These are phyloP conservation scores for Habrosyne pyritoides DNA, from an alignment of 2,888 invertebrate genomes.

Conservation along the genomic window DNA sequence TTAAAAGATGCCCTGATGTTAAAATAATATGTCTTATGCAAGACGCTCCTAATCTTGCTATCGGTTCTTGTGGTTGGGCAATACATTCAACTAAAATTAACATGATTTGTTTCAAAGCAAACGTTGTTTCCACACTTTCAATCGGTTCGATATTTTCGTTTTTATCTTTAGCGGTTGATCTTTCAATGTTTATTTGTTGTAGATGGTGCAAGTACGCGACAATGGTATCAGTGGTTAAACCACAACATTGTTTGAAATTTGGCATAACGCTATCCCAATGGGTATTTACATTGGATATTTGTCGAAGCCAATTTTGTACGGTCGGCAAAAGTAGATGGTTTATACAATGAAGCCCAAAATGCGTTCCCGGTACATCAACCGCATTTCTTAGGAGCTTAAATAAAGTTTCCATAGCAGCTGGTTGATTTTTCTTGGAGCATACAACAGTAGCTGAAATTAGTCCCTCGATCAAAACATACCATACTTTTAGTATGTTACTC, in stretches of 20 bases:
- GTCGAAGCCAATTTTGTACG: constrained; percentile 96
- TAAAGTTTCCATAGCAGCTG: constrained; percentile 92
- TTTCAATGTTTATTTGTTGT: constrained; percentile 83
- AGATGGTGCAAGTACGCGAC: constrained; percentile 93
- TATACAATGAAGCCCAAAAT: constrained; percentile 95
- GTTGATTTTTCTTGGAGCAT: constrained; percentile 94
- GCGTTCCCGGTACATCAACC: constrained; percentile 91
- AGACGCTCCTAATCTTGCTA: constrained; percentile 95
- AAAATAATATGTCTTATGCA: constrained; percentile 94
- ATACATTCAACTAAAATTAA: constrained; percentile 95
- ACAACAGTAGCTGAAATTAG: constrained; percentile 91
- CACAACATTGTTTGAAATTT: constrained; percentile 97
- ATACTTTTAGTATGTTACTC: constrained; percentile 93
- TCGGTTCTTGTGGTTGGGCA: constrained; percentile 94
- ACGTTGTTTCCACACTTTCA: constrained; percentile 83
- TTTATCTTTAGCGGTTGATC: constrained; percentile 64
- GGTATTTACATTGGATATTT: constrained; percentile 87
- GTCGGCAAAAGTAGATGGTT: constrained; percentile 96
- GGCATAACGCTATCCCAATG: constrained; percentile 91
- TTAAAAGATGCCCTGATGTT: constrained; percentile 91
- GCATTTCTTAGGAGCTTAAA: constrained; percentile 92
- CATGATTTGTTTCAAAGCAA: constrained; percentile 93
- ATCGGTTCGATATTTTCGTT: constrained; percentile 80
- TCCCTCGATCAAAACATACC: constrained; percentile 95
- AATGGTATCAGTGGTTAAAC: constrained; percentile 94